Percentiles rank a stretch among this genome's conserved stretches.
These are phyloP conservation scores for Zhuqinia jingwanae DNA, from an alignment of 2,888 invertebrate genomes.

Conservation along the genomic window DNA sequence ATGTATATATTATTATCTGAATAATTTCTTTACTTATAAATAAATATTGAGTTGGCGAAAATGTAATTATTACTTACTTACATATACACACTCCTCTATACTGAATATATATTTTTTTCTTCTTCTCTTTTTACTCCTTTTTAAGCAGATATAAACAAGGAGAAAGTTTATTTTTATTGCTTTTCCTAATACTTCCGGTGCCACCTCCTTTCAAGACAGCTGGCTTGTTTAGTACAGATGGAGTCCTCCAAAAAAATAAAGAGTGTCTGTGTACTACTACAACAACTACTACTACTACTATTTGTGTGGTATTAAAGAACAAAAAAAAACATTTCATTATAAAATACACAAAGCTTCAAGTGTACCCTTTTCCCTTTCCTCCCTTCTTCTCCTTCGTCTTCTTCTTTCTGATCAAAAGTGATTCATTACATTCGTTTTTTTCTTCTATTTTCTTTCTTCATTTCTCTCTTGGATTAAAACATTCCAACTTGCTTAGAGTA, in stretches of 20 bases:
- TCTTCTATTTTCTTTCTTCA: not conserved
- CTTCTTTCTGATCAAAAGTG: conserved; percentile 17
- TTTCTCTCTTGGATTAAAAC: conserved; percentile 15
- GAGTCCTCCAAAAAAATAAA: too few species aligned
- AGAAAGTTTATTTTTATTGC: conserved; percentile 30
- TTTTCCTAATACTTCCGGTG: not conserved
- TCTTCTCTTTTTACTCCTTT: not conserved
- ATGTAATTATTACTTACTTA: not conserved
- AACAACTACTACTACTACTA: too few species aligned
- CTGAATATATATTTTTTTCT: not conserved
- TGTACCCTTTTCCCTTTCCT: not conserved
- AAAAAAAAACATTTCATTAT: too few species aligned
- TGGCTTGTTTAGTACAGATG: too few species aligned
- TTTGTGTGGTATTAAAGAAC: too few species aligned
- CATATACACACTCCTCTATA: not conserved
- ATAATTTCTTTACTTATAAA: not conserved
- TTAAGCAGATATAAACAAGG: not conserved
- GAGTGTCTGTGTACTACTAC: too few species aligned
- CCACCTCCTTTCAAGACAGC: too few species aligned
- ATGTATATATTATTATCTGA: not conserved
- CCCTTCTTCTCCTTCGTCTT: not conserved
- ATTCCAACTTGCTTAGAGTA: conserved; percentile 16
- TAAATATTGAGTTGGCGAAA: conserved; percentile 10
- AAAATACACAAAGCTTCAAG: too few species aligned
- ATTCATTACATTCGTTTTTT: not conserved